phyloP scores from a whole-genome alignment of 64 coral and sea anemone species.

The Orbicella faveolata region DNA sequence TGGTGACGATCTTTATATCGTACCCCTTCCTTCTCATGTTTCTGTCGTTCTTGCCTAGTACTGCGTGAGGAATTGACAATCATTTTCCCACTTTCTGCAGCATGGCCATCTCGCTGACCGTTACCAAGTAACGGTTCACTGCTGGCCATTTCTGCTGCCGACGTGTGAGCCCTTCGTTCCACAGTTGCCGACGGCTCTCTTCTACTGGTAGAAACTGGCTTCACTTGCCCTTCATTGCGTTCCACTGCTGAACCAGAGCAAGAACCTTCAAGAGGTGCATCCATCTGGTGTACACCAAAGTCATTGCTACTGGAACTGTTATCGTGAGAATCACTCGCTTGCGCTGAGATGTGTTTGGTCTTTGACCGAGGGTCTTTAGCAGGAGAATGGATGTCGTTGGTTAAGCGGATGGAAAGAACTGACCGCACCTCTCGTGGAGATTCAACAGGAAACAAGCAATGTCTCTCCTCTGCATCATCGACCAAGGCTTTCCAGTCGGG shows the following conservation, averaged over 20 bases:
- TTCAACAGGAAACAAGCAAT: slow-evolving; percentile 3
- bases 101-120: background rate
- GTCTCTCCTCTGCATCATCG: background rate
- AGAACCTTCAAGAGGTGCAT: background rate
- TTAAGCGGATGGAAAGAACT: background rate
- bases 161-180: background rate
- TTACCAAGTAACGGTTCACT: background rate
- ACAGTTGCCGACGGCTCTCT: background rate
- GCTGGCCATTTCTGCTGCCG: background rate
- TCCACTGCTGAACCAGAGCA: background rate
- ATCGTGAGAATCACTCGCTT: background rate
- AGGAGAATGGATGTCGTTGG: background rate
- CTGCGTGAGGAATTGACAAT: background rate
- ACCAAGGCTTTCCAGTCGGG: slow-evolving; percentile 7
- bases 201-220: background rate
- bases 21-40: background rate
- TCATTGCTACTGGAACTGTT: background rate
- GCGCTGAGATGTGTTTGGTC: background rate
- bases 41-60: background rate
- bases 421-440: background rate
- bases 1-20: background rate
- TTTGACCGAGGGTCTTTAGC: background rate
- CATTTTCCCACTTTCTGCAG: background rate
- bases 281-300: background rate
- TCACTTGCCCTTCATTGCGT: background rate